Percentiles rank a stretch among this genome's conserved stretches.
These are phyloP conservation scores for Caerostris extrusa DNA, from an alignment of 1,140 invertebrate genomes.

Conservation along the genomic window DNA sequence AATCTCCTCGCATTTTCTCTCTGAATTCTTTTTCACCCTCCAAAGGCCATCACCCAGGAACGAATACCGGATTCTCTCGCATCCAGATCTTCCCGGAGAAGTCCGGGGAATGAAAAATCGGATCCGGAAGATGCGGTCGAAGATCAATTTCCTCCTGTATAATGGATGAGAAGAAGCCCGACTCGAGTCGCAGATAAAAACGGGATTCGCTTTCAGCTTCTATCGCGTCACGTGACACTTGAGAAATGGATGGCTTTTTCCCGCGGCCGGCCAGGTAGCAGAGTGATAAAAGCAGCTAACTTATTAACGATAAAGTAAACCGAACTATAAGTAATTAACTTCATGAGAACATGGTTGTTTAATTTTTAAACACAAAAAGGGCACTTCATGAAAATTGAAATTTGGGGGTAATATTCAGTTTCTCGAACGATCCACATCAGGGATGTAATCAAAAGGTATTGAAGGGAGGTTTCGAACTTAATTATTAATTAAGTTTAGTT, in stretches of 20 bases:
- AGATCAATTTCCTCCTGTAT: slow-evolving; percentile 52
- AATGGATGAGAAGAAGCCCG: background rate
- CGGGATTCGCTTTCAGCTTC: background rate
- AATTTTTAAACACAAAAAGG: too few relatives aligned
- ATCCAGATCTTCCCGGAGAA: background rate
- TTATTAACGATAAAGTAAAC: too few relatives aligned
- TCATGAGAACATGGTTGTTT: too few relatives aligned
- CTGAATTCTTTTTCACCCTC: background rate
- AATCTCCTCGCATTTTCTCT: background rate
- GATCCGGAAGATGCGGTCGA: background rate
- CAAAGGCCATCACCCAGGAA: background rate
- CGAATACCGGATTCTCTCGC: background rate
- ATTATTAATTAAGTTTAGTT: too few relatives aligned
- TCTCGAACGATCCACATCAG: too few relatives aligned
- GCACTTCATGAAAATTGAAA: too few relatives aligned
- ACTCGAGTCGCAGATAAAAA: background rate
- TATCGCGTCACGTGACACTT: background rate
- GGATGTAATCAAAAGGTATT: too few relatives aligned
- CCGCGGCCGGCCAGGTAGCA: too few relatives aligned
- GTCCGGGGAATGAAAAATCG: background rate
- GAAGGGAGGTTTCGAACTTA: too few relatives aligned
- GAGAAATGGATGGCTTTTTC: background rate
- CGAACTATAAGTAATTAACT: too few relatives aligned
- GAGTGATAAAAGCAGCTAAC: too few relatives aligned
- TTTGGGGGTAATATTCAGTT: too few relatives aligned